Evolutionary conservation across 2,888 invertebrate genomes (phyloP), one percentile per base, ranked within the genome.

Genomic region (Thymelicus acteon): DNA sequence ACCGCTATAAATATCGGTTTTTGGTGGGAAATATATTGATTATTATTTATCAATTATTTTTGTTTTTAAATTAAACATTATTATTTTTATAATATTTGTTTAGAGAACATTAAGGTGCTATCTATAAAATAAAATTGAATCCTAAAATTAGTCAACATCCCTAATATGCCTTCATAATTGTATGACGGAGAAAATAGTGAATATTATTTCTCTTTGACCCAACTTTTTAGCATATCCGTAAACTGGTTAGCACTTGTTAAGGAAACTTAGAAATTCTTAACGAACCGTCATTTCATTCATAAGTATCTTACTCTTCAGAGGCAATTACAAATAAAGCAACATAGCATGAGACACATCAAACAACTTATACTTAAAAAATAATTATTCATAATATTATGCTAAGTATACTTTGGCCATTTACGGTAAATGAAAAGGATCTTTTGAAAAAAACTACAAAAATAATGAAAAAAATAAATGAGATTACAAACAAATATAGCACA

Each of bases 401-500:
- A 67, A 67, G 49, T 8, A 67, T 60, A 49, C 67, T 60, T 67
- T 67, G 67, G 60, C 61, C 61, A 54, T 48, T 24, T 54, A 31
- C 49, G 54, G 60, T 39, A 67, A 60, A 24, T 31, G 48, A 40
- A 67, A 49, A 15, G 44, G 31, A 37, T 57, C 13, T 13, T 37
- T 31, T 62, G 62, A 54, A 54, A 68, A 15, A 49, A 39, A 61
- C 40, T 69, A 67, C 10, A 60, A 63, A 60, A 60, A 60, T 12
- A 39, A 58, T 13, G 40, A 65, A 64, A 48, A 39, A 65, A 60
- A 67, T 31, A 66, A 69, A 49, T 47, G 66, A 72, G 66, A 69
- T 70, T 73, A 72, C 63, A 73, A 67, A 74, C 61, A 62, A 73
- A 75, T 75, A 75, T 75, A 75, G 75, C 74, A 75, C 75, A 61